A percentile compares a stretch with the other conserved stretches of the same genome.
phyloP scores from a whole-genome alignment of 1,140 invertebrate species.

The Ericerus pela region DNA sequence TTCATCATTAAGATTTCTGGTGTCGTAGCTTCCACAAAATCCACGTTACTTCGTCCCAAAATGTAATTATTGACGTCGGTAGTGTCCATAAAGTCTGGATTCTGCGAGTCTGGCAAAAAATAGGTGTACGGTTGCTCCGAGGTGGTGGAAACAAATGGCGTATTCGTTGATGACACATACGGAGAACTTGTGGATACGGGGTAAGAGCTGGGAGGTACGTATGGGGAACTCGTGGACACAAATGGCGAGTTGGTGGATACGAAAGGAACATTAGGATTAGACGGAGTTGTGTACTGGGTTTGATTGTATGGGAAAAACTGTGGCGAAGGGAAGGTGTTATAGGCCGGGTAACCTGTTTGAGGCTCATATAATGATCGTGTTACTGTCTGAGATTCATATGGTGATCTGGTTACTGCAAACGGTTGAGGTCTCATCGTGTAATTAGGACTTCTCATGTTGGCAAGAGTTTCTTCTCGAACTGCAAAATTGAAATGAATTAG shows the following conservation, averaged over 20 bases:
- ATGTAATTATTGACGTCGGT: not conserved
- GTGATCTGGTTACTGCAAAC: not conserved
- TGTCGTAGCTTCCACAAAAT: not conserved
- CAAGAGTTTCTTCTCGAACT: not conserved
- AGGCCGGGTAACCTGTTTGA: not conserved
- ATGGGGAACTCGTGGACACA: not conserved
- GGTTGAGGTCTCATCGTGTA: slow-evolving; percentile 6
- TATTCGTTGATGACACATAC: not conserved
- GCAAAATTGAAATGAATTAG: no score
- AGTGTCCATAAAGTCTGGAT: no score
- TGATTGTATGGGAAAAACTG: not conserved
- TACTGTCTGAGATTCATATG: no score
- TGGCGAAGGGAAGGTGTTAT: not conserved
- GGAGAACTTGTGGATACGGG: not conserved
- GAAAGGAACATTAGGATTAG: not conserved
- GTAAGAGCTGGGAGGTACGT: not conserved
- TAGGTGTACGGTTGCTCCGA: not conserved
- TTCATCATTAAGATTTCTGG: not conserved
- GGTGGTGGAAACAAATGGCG: not conserved
- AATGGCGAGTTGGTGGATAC: not conserved
- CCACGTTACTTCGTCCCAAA: not conserved
- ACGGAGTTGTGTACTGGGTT: not conserved
- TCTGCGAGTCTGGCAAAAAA: not conserved
- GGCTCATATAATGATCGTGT: no score
- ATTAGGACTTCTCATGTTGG: not conserved